These are phyloP conservation scores for Amphimallon solstitiale DNA, from an alignment of 2,888 invertebrate genomes.

Conservation along the genomic window DNA sequence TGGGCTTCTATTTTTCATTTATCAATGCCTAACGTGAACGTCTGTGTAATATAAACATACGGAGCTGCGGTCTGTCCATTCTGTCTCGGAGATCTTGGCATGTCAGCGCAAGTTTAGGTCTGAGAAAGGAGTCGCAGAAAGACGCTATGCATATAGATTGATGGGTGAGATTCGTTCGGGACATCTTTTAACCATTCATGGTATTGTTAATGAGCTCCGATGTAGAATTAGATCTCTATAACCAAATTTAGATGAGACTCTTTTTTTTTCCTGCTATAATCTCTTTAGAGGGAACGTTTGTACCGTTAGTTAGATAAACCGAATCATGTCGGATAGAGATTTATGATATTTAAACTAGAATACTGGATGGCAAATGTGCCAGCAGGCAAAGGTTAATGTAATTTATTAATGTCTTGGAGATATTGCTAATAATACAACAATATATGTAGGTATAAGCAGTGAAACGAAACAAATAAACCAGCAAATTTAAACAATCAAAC, in stretches of 20 bases:
- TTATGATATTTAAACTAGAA: neutral
- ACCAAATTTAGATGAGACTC: conserved; percentile 20
- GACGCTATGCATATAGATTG: conserved; percentile 12
- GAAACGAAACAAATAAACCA: too few relatives aligned
- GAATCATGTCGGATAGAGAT: too few relatives aligned
- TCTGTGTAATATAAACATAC: too few relatives aligned
- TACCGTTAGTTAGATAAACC: conserved; percentile 16
- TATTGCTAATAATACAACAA: too few relatives aligned
- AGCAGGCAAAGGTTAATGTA: neutral
- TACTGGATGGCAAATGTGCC: neutral
- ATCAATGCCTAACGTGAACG: too few relatives aligned
- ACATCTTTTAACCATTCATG: conserved; percentile 35
- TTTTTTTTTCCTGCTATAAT: conserved; percentile 5
- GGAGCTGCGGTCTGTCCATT: neutral
- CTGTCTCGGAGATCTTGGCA: neutral
- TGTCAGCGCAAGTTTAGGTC: conserved; percentile 1
- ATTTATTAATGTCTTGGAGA: too few relatives aligned
- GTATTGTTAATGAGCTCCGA: conserved; percentile 36
- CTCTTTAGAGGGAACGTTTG: neutral
- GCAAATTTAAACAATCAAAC: too few relatives aligned
- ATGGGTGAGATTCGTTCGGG: conserved; percentile 14
- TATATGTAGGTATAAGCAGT: too few relatives aligned
- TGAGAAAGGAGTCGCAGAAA: neutral
- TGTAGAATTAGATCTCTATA: conserved; percentile 35
- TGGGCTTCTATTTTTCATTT: too few relatives aligned